Evolutionary conservation across 2,888 invertebrate genomes (phyloP).

Genomic region (Agrypnus murinus): DNA sequence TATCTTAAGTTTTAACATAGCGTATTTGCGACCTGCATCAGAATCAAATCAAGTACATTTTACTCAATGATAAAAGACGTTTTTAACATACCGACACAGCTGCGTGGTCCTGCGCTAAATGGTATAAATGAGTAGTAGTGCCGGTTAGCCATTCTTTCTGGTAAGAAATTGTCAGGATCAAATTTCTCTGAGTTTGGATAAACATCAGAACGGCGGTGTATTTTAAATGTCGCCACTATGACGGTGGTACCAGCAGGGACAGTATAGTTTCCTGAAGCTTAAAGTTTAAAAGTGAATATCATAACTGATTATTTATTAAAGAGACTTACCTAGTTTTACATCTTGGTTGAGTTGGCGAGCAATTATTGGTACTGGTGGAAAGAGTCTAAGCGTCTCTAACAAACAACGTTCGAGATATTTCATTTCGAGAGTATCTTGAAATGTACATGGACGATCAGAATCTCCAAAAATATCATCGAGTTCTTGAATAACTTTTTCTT

Average conservation of each 20-base stretch:
- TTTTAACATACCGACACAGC: slow-evolving; percentile 86
- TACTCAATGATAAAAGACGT: too few relatives aligned
- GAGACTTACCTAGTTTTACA: slow-evolving; percentile 77
- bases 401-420: slow-evolving; percentile 87
- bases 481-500: slow-evolving; percentile 83
- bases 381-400: slow-evolving; percentile 84
- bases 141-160: slow-evolving; percentile 82
- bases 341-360: slow-evolving; percentile 82
- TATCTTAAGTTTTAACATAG: slow-evolving; percentile 85
- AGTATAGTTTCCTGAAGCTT: slow-evolving; percentile 8
- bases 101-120: slow-evolving; percentile 87
- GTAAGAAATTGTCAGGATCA: slow-evolving; percentile 87
- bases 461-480: slow-evolving; percentile 85
- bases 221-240: slow-evolving; percentile 78
- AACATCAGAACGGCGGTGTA: slow-evolving; percentile 80
- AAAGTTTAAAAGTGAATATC: slow-evolving; percentile 5
- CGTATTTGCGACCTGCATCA: slow-evolving; percentile 86
- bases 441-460: slow-evolving; percentile 83
- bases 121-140: slow-evolving; percentile 88
- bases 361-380: slow-evolving; percentile 87
- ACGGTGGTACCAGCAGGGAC: slow-evolving; percentile 81
- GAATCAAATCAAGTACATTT: too few relatives aligned
- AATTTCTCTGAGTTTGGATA: slow-evolving; percentile 83
- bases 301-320: not conserved
- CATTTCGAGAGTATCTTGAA: slow-evolving; percentile 86